These are phyloP conservation scores for Xenops minutus DNA, from an alignment of 2,797 vertebrate genomes.

Conservation along the genomic window DNA sequence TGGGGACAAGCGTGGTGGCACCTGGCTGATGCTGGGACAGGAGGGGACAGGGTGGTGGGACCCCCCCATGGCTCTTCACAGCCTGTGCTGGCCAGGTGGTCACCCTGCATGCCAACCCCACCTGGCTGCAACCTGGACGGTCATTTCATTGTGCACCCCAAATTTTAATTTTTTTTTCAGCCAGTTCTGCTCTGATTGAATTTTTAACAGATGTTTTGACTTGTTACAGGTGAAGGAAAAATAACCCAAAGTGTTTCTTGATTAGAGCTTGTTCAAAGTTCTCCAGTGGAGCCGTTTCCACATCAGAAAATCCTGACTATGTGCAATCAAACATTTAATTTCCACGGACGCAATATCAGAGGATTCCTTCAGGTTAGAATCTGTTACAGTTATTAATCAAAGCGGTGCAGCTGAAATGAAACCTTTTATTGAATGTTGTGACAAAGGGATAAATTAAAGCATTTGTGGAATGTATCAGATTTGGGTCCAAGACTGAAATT, in stretches of 20 bases:
- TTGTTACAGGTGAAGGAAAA: not conserved
- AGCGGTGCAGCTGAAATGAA: not conserved
- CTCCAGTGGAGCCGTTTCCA: not conserved
- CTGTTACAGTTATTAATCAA: constrained; percentile 30
- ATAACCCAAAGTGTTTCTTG: not conserved
- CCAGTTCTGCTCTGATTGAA: not conserved
- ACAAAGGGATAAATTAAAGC: constrained; percentile 55
- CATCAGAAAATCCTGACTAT: constrained; percentile 22
- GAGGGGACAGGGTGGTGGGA: not conserved
- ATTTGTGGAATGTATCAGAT: constrained; percentile 60
- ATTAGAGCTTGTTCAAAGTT: not conserved
- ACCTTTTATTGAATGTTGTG: constrained; percentile 29
- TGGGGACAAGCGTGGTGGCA: not conserved
- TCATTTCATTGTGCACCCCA: not conserved
- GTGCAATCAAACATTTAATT: constrained; percentile 37
- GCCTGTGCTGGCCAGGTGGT: not conserved
- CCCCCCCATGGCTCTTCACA: fast-evolving
- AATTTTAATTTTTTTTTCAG: not conserved
- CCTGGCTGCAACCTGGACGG: not conserved
- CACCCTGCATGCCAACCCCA: not conserved
- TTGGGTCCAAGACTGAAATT: constrained; percentile 43
- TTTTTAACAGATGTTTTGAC: constrained; percentile 7
- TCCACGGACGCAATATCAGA: not conserved
- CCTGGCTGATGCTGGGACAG: not conserved
- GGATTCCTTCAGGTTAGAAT: constrained; percentile 33